Conservation (phyloP, 2,113 vertebrate genomes). For the Micronycteris hirsuta region DNA sequence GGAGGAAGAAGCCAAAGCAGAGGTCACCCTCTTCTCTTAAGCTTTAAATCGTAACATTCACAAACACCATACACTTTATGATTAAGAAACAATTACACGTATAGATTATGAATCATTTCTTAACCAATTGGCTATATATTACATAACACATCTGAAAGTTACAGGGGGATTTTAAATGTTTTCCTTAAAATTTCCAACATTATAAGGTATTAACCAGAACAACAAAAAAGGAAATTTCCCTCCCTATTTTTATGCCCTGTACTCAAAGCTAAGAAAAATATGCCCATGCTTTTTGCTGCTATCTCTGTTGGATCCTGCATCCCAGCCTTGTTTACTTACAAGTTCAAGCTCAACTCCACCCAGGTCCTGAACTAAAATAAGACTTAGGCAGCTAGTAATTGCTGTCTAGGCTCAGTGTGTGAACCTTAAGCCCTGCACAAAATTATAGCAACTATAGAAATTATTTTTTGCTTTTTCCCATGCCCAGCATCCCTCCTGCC, state of each 20-base stretch:
- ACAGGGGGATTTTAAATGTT: neutral
- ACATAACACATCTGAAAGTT: neutral
- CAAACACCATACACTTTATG: neutral
- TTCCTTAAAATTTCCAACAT: neutral
- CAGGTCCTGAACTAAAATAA: neutral
- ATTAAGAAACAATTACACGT: neutral
- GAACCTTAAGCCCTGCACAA: neutral
- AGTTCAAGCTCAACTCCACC: neutral
- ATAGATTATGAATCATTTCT: neutral
- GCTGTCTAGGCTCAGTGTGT: neutral
- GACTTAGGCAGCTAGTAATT: neutral
- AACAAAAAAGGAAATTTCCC: neutral
- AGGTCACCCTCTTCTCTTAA: neutral
- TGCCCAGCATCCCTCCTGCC: neutral
- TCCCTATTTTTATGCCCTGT: neutral
- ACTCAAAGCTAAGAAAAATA: conserved; percentile 1
- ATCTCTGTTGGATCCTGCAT: neutral
- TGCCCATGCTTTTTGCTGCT: neutral
- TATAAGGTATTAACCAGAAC: neutral
- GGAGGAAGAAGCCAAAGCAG: neutral
- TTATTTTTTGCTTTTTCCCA: neutral
- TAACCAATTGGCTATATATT: neutral
- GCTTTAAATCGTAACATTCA: neutral
- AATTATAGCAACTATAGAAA: neutral
- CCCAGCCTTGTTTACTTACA: conserved; percentile 20